Base-by-base conservation (phyloP, 2,113 vertebrate species). In the Pholis gunnellus region DNA sequence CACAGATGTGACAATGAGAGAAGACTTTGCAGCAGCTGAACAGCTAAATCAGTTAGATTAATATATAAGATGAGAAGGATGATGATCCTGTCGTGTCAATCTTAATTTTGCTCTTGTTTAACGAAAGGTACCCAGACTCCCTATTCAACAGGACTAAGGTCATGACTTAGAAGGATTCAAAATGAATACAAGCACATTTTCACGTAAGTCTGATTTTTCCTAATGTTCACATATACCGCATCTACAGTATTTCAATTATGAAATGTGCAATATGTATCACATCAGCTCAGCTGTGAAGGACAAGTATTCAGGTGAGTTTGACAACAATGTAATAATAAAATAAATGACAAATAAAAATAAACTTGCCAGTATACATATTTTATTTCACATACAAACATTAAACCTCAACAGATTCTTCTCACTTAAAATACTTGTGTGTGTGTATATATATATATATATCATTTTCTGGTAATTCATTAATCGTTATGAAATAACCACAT, bases 1-100 rank as follows among this genome's bases (percentile, higher is more conserved):
- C 0, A 36, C 66, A 67, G 56, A 66, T 66, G 29, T 74, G 31
- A 60, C 68, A 71, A 70, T 68, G 17, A 75, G n/a, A 34, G 5
- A n/a, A 44, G 38, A 38, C 10, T 27, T 34, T 48, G 29, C 38
- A 52, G 29, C 50, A 56, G 31, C 13, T 44, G 42, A 44, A 36
- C 29, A 68, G 4, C 17, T 57, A 11, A 34, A 50, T 52, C 9
- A 14, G 2, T 9, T 34, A 17, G 22, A 15, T 48, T 3, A 50
- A 57, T 42, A 2, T 27, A 57, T n/a, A 38, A 22, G 20, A n/a
- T 64, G 38, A 63, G 22, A 46, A 46, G 44, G 42, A 6, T 48
- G 15, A 6, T 46, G 14, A n/a, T 34, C 34, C 5, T 36, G 7
- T 22, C 25, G 6, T 27, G 22, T 65, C 40, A 2, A 42, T 65